A percentile compares a stretch with the other conserved stretches of the same genome.
Evolutionary conservation across 2,888 invertebrate genomes (phyloP).

Genomic region (Oxycera nigricornis): DNA sequence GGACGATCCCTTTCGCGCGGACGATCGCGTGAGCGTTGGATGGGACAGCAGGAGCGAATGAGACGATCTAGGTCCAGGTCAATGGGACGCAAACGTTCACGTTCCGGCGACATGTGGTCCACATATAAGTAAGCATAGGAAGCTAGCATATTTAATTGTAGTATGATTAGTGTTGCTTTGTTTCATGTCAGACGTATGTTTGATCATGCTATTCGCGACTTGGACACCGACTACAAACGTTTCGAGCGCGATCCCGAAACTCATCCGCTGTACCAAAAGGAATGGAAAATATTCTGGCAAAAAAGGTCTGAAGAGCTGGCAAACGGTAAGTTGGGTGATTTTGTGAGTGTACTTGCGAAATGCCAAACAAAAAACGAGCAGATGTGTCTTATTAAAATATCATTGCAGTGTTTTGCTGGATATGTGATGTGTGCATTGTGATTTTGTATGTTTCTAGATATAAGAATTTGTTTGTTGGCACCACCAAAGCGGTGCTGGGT

Average conservation of each 20-base stretch:
- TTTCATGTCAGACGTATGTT: slow-evolving; percentile 40
- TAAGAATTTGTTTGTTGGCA: too few species aligned
- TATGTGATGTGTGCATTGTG: too few species aligned
- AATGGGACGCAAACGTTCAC: slow-evolving; percentile 33
- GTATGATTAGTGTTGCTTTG: neutral
- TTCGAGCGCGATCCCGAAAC: slow-evolving; percentile 77
- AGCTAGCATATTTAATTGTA: neutral
- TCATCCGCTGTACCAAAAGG: slow-evolving; percentile 82
- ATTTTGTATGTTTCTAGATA: too few species aligned
- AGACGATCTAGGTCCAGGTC: slow-evolving; percentile 37
- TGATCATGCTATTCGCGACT: slow-evolving; percentile 41
- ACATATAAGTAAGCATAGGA: slow-evolving; percentile 52
- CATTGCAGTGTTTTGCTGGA: too few species aligned
- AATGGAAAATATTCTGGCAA: slow-evolving; percentile 91
- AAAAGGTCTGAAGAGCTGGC: slow-evolving; percentile 75
- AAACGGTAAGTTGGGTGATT: slow-evolving; percentile 37
- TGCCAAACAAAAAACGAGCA: too few species aligned
- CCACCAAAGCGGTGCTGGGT: too few species aligned
- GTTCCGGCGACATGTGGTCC: slow-evolving; percentile 56
- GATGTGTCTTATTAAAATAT: too few species aligned
- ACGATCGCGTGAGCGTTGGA: neutral
- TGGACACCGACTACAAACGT: slow-evolving; percentile 65
- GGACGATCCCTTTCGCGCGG: slow-evolving; percentile 24
- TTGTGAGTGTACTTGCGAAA: too few species aligned
- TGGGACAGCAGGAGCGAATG: slow-evolving; percentile 8